Evolutionary conservation across 2,888 invertebrate species (phyloP), one percentile per base, ranked within the genome.

Genomic region (Teinopalpus imperialis): DNA sequence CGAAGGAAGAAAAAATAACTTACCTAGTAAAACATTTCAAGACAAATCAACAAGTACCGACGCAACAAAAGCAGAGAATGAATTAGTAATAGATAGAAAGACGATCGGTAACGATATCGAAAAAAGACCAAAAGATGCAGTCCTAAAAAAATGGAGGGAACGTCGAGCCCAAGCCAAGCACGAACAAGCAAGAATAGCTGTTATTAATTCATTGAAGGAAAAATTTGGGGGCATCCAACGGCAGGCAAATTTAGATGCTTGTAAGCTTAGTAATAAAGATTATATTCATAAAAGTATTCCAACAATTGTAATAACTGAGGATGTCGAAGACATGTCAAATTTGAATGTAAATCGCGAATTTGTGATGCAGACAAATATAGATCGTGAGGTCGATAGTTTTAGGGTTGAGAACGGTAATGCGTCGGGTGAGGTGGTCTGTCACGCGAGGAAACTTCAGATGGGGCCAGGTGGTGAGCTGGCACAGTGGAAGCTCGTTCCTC

Each of bases 401-500:
- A 80, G 54, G 61, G 81, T 75, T 60, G 71, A 57, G 51, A 56
- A 69, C 69, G 47, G 58, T 30, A 49, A 36, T 57, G 50, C 37
- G 41, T 60, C 44, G 47, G 58, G 50, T 45, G 54, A 60, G 49
- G 60, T 54, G 59, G 75, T 69, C 68, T 73, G 77, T 76, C 86
- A 87, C 86, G 86, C 86, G 63, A 87, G 74, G 69, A 75, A 61
- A 69, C 72, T 71, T 75, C 77, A 74, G 80, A 74, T 79, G 80
- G 85, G 75, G 76, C 75, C 76, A 81, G 85, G 83, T 74, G 66
- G 82, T 72, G 80, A 67, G 73, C 69, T 80, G 83, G 83, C 80
- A 82, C 83, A 80, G 81, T 79, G 81, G 74, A 75, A 69, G 74
- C 64, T 73, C 63, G 69, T 49, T 66, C 66, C 72, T 74, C 69